Base-by-base conservation (phyloP, 1,140 invertebrate species). In the Scaptomyza hsui region DNA sequence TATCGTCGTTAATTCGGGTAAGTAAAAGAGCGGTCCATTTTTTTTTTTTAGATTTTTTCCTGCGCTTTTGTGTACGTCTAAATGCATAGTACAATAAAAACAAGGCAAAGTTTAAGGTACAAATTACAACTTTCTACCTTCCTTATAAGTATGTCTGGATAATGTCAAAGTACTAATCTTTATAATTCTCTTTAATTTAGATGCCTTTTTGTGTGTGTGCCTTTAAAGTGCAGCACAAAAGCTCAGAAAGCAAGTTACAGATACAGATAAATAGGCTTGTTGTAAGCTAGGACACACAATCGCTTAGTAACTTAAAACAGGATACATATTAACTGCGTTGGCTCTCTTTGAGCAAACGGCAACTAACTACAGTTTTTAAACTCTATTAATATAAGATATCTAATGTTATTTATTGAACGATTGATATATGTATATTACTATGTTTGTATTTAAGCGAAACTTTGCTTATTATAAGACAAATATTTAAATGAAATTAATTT, bases 161-260 rank as follows among this genome's bases (percentile, higher is more conserved):
- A 39, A 71, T 59, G 26, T 74, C 32, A 60, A 78, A 71, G 21
- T 69, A 88, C 78, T 89, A 89, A 88, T 83, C 42, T 67, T 26
- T 67, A 78, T 48, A 53, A 71, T 86, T 78, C 91, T 92, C 73
- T 88, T 71, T 88, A 68, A 88, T 88, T 91, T 92, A 67, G 92
- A 92, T 65, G 92, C 92, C 57, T 92, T 71, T 72, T 65, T 72
- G 72, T 71, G 72, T 60, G 68, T 60, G 68, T 64, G 70, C 57
- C 62, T 93, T 41, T 44, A 44, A 56, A 48, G 65, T 63, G 75
- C 91, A 91, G 26, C 92, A 92, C 47, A 78, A 63, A 75, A 67
- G 47, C 49, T 67, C 61, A 72, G 35, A 53, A 78, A 47, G 44
- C 75, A 78, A 80, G 61, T 70, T 74, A 77, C 71, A 72, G 48